Conservation (phyloP, 2,797 vertebrate genomes). For the Momotus momota region DNA sequence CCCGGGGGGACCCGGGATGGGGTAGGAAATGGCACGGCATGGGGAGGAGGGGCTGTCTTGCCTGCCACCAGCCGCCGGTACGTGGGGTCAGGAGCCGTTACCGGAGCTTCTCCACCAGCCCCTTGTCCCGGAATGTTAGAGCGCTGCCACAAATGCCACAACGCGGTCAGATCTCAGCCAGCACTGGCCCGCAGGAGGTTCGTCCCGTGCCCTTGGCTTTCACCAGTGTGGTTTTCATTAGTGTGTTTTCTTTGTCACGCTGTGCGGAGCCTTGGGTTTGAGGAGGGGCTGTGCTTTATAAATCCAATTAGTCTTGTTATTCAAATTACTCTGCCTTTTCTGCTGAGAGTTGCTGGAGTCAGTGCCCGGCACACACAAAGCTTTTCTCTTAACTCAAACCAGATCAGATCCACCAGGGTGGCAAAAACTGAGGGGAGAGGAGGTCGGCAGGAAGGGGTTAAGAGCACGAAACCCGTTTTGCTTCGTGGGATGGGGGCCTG, state of each 20-base stretch:
- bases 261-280: constrained; percentile 3
- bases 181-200: constrained; percentile 26
- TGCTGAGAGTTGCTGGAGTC: neutral
- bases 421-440: neutral
- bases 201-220: neutral
- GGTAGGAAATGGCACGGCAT: neutral
- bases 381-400: constrained; percentile 55
- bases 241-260: constrained; percentile 64
- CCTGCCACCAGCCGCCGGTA: neutral
- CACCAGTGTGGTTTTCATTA: constrained; percentile 56
- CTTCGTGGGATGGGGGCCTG: neutral
- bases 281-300: constrained; percentile 3
- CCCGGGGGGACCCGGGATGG: neutral
- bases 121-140: neutral
- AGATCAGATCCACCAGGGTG: neutral
- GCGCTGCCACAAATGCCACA: neutral
- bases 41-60: neutral
- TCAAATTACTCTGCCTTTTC: constrained; percentile 44
- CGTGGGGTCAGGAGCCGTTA: neutral
- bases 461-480: neutral
- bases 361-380: constrained; percentile 4
- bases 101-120: neutral
- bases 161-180: neutral
- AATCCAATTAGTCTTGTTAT: constrained; percentile 68
- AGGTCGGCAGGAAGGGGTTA: constrained; percentile 10